phyloP scores from a whole-genome alignment of 2,888 invertebrate species.

The Eupithecia inturbata region DNA sequence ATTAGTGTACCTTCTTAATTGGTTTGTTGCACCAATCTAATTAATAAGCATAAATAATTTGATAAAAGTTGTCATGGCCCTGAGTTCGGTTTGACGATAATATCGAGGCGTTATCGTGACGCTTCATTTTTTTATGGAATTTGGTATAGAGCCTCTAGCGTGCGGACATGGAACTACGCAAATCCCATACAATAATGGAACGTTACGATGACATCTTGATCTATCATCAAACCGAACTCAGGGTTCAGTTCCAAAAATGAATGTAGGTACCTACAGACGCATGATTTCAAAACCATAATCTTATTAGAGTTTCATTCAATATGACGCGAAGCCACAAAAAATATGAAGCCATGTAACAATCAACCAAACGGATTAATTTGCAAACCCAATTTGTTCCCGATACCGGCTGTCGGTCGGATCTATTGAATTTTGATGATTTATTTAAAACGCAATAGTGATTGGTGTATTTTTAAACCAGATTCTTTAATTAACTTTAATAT shows the following conservation, averaged over 20 bases:
- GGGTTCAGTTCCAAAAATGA: too few species aligned
- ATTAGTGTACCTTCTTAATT: neutral
- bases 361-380: conserved; percentile 59
- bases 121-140: too few species aligned
- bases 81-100: too few species aligned
- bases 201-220: too few species aligned
- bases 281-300: conserved; percentile 31
- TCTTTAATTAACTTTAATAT: conserved; percentile 18
- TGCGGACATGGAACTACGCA: too few species aligned
- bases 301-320: conserved; percentile 44
- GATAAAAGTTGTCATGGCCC: too few species aligned
- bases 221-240: too few species aligned
- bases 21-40: neutral
- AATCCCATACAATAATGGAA: too few species aligned
- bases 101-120: too few species aligned
- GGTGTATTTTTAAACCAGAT: conserved; percentile 27
- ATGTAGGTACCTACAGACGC: too few species aligned
- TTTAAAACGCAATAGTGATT: conserved; percentile 44
- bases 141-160: too few species aligned
- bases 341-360: conserved; percentile 49
- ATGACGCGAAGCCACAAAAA: conserved; percentile 45
- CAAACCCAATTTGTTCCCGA: conserved; percentile 63
- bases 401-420: conserved; percentile 56
- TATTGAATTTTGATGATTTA: conserved; percentile 60
- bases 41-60: neutral